Conservation (phyloP, 23 tunicate species). For the Halocynthia roretzi region DNA sequence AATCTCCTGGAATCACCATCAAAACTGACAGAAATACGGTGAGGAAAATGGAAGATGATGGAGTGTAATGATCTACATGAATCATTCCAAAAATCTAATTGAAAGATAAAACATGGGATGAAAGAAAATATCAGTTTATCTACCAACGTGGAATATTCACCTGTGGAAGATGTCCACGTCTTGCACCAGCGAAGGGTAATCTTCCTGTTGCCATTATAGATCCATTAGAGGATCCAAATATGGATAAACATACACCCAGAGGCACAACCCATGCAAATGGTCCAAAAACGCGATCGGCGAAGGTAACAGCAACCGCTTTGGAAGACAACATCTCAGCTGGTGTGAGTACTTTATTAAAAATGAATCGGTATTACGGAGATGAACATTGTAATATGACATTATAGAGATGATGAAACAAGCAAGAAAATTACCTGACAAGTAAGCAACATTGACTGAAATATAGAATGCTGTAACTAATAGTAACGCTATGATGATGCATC, state of each 20-base stretch:
- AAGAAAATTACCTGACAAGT: slow-evolving; percentile 31
- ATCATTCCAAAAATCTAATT: slow-evolving; percentile 51
- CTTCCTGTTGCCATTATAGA: slow-evolving; percentile 23
- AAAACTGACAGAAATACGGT: slow-evolving; percentile 10
- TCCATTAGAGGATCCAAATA: slow-evolving; percentile 44
- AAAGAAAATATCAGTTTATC: not conserved
- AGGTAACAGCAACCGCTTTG: slow-evolving; percentile 62
- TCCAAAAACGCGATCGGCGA: slow-evolving; percentile 36
- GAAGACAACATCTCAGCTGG: slow-evolving; percentile 42
- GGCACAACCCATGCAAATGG: slow-evolving; percentile 50
- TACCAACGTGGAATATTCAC: slow-evolving; percentile 16
- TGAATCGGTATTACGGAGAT: too few species aligned
- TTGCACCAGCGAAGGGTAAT: slow-evolving; percentile 39
- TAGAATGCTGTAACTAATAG: slow-evolving; percentile 38
- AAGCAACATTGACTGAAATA: slow-evolving; percentile 39
- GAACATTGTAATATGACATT: too few species aligned
- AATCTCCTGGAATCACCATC: slow-evolving; percentile 46
- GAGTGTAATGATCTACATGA: slow-evolving; percentile 51
- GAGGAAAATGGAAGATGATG: slow-evolving; percentile 49
- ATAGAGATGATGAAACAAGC: too few species aligned
- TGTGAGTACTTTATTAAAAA: slow-evolving; percentile 18
- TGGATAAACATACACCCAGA: slow-evolving; percentile 43
- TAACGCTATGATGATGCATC: slow-evolving; percentile 30
- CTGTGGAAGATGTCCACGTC: slow-evolving; percentile 43
- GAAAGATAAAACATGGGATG: not conserved